Base-by-base conservation (phyloP, 2,797 vertebrate genomes). In the Tiaroga cobitis region DNA sequence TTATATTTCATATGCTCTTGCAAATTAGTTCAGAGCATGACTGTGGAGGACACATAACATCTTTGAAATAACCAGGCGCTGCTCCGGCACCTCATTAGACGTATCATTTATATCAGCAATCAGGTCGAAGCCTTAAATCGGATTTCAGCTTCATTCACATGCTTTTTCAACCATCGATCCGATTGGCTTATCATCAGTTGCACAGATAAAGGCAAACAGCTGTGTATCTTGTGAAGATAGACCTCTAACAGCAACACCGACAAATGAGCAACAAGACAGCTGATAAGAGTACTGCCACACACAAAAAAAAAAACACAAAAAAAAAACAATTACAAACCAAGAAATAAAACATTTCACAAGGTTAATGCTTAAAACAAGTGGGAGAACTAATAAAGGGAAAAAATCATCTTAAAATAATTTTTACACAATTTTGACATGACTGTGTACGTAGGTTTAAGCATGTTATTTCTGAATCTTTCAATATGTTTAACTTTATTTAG, bases 131-230 rank as follows among this genome's bases (percentile, higher is more conserved):
- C 26, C 46, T 56, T 82, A 67, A 82, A 82, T 79, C 19, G 21
- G 46, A 88, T 79, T 72, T 39, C 59, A 82, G 87, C 26, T 34
- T 78, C 54, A 67, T 79, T 79, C 41, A 46, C 83, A 68, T 77
- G 29, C 32, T 81, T 76, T 73, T 67, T 83, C 46, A 76, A 61
- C 24, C 16, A 87, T 80, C 29, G 68, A 67, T 88, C 83, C 11
- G 8, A 67, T 72, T 80, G 80, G 80, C 74, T 85, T 82, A 74
- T 82, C 83, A 70, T 85, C 46, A 43, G 74, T 59, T 80, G 34
- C 24, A 59, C 46, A 74, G 83, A 85, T 88, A 74, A 82, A 85
- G 32, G 63, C 73, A 32, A 77, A 81, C 78, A 81, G 73, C 74
- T 73, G 80, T 56, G 19, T 61, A 68, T 83, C 82, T 83, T 63